Evolutionary conservation across 1,140 invertebrate genomes (phyloP).

Genomic region (Drosophila malerkotliana): DNA sequence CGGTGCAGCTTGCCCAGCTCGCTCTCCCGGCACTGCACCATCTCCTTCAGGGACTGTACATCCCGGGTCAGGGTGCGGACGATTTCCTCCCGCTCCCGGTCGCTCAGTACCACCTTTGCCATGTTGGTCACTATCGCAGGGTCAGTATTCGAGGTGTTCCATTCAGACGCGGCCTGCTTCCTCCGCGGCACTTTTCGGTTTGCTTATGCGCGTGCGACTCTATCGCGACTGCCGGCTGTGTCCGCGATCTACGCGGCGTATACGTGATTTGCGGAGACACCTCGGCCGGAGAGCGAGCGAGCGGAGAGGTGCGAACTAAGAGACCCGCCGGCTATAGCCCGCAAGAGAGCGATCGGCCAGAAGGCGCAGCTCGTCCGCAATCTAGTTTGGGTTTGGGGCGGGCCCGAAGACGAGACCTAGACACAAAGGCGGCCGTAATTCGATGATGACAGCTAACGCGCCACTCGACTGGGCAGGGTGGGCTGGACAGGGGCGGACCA

Average conservation of each 20-base stretch:
- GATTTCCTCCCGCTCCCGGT: slow-evolving; percentile 48
- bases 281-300: slow-evolving; percentile 2
- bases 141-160: slow-evolving; percentile 13
- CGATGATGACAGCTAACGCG: slow-evolving; percentile 71
- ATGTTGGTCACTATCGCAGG: slow-evolving; percentile 19
- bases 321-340: slow-evolving; percentile 3
- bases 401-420: slow-evolving; percentile 45
- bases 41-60: slow-evolving; percentile 56
- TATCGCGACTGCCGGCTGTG: slow-evolving; percentile 55
- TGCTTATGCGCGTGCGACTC: slow-evolving; percentile 43
- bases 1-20: slow-evolving; percentile 84
- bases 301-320: slow-evolving; percentile 1
- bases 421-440: slow-evolving; percentile 74
- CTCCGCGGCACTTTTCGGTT: slow-evolving; percentile 19
- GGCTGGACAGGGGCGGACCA: neutral
- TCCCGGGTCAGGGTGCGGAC: slow-evolving; percentile 50
- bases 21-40: slow-evolving; percentile 56
- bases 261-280: slow-evolving; percentile 53
- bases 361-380: slow-evolving; percentile 1
- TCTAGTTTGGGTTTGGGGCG: slow-evolving; percentile 10
- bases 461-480: slow-evolving; percentile 11
- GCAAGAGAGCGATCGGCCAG: slow-evolving; percentile 27
- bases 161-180: slow-evolving; percentile 42
- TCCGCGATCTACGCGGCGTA: slow-evolving; percentile 64
- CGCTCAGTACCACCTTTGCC: slow-evolving; percentile 33